A percentile compares a stretch with the other conserved stretches of the same genome.
These are phyloP conservation scores for Vanessa tameamea DNA, from an alignment of 1,140 invertebrate species.

Conservation along the genomic window DNA sequence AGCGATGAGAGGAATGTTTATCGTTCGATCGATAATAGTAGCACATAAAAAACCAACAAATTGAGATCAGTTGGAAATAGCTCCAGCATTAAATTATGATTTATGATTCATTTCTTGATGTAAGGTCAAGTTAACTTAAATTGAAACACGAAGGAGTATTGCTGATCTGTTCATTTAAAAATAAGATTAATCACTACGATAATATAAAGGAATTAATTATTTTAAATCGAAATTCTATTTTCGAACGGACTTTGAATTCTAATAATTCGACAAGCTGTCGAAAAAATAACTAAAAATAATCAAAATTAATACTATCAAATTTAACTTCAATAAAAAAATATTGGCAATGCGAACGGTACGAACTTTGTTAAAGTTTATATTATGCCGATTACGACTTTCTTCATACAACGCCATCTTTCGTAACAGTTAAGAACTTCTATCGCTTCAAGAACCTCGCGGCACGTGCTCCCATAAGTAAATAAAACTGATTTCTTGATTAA, in stretches of 20 bases:
- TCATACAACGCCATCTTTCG: slow-evolving; percentile 46
- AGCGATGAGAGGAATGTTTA: slow-evolving; percentile 36
- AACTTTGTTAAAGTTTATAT: neutral
- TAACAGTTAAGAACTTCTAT: slow-evolving; percentile 34
- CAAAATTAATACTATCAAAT: too few species aligned
- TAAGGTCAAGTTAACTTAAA: slow-evolving; percentile 44
- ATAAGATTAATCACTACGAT: neutral
- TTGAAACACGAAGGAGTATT: slow-evolving; percentile 36
- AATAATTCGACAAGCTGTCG: too few species aligned
- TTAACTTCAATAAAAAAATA: too few species aligned
- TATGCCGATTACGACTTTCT: neutral
- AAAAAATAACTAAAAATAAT: too few species aligned
- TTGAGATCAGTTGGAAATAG: slow-evolving; percentile 32
- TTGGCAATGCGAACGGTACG: neutral
- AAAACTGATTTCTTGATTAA: neutral
- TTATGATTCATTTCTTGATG: slow-evolving; percentile 20
- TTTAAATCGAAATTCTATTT: too few species aligned
- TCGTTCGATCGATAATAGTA: slow-evolving; percentile 38
- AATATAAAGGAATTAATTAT: neutral
- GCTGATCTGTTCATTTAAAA: slow-evolving; percentile 12
- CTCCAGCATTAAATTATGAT: slow-evolving; percentile 25
- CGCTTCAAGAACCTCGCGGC: neutral
- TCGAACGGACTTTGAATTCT: too few species aligned
- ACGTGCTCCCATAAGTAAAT: slow-evolving; percentile 3
- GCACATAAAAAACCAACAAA: slow-evolving; percentile 38